These are phyloP conservation scores for Endomychus coccineus DNA, from an alignment of 2,888 invertebrate genomes.

Conservation along the genomic window DNA sequence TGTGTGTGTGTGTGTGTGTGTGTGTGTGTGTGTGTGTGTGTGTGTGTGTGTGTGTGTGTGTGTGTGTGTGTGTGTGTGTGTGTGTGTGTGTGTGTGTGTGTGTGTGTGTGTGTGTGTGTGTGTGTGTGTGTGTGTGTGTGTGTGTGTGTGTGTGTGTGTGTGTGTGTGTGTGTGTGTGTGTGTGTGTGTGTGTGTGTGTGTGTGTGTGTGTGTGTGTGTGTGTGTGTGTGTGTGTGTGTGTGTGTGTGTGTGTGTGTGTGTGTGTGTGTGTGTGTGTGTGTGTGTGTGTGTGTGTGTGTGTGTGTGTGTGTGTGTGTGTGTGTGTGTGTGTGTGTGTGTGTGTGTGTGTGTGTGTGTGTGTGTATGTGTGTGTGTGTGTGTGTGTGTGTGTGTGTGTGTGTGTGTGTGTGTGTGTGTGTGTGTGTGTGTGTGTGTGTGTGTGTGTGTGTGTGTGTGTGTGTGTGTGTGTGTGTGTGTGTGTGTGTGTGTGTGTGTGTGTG, in stretches of 20 bases:
- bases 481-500: conserved; percentile 1
- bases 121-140: conserved; percentile 1
- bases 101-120: too few species aligned
- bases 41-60: too few species aligned
- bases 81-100: too few species aligned
- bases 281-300: conserved; percentile 1
- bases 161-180: conserved; percentile 1
- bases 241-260: conserved; percentile 1
- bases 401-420: conserved; percentile 1
- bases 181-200: conserved; percentile 1
- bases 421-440: conserved; percentile 1
- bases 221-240: conserved; percentile 1
- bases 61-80: too few species aligned
- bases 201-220: conserved; percentile 1
- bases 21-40: too few species aligned
- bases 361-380: conserved; percentile 1
- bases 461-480: conserved; percentile 1
- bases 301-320: conserved; percentile 1
- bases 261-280: conserved; percentile 1
- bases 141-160: conserved; percentile 1
- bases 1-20: too few species aligned
- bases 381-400: conserved; percentile 1
- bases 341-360: conserved; percentile 1
- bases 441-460: conserved; percentile 1
- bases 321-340: conserved; percentile 1